These are phyloP conservation scores for Tubulanus polymorphus DNA, from an alignment of 2,888 invertebrate genomes.

Conservation along the genomic window DNA sequence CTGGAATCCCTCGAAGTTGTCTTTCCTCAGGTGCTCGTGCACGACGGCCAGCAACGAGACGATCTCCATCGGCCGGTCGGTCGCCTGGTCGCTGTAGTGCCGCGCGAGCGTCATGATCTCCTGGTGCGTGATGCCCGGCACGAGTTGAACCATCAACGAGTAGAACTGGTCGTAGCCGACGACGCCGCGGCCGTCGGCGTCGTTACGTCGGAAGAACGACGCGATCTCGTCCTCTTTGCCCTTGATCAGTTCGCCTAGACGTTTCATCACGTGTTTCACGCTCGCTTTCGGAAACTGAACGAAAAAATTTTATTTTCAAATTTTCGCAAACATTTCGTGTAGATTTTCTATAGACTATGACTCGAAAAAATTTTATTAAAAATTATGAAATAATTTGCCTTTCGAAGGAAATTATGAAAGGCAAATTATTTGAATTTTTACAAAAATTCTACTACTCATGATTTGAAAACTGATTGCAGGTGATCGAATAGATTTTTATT, in stretches of 20 bases:
- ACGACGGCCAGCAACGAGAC: conserved; percentile 38
- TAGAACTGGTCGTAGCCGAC: conserved; percentile 35
- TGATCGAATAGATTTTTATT: too few relatives aligned
- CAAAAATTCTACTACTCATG: too few relatives aligned
- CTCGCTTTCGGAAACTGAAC: conserved; percentile 40
- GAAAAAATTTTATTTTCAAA: conserved; percentile 8
- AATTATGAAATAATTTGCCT: too few relatives aligned
- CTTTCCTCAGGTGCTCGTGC: conserved; percentile 47
- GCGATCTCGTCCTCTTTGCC: conserved; percentile 34
- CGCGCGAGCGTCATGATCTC: conserved; percentile 46
- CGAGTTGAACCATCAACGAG: conserved; percentile 29
- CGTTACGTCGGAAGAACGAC: conserved; percentile 38
- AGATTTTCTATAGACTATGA: too few relatives aligned
- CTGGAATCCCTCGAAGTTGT: conserved; percentile 47
- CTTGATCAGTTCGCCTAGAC: conserved; percentile 26
- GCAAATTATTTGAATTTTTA: too few relatives aligned
- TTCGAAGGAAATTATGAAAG: too few relatives aligned
- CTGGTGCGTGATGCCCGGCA: conserved; percentile 32
- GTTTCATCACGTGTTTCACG: conserved; percentile 30
- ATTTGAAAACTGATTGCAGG: too few relatives aligned
- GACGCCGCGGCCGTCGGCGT: conserved; percentile 29
- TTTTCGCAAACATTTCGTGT: too few relatives aligned
- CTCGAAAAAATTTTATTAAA: too few relatives aligned
- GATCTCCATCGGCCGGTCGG: conserved; percentile 28
- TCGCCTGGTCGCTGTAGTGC: conserved; percentile 30